These are phyloP conservation scores for Ciconia boyciana DNA, from an alignment of 2,113 vertebrate genomes.

Conservation along the genomic window DNA sequence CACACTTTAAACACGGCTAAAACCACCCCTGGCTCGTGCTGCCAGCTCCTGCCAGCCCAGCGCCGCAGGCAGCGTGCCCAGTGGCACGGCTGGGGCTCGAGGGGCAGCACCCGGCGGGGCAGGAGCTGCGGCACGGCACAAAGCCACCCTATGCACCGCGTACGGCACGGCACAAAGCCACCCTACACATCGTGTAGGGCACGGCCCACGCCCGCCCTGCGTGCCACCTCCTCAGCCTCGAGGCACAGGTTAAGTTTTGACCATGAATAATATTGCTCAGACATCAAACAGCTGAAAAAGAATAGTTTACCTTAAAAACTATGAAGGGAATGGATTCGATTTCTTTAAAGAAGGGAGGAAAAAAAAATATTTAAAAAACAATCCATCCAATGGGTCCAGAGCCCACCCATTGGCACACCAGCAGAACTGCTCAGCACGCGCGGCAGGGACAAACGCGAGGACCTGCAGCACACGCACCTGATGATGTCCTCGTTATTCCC, in stretches of 20 bases:
- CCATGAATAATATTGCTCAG: background rate
- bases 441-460: fast-evolving
- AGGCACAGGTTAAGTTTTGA: background rate
- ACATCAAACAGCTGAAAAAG: background rate
- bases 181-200: fast-evolving
- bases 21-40: background rate
- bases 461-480: background rate
- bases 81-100: fast-evolving
- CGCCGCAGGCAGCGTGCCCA: background rate
- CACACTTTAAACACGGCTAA: background rate
- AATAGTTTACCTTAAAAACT: background rate
- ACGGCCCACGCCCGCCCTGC: background rate
- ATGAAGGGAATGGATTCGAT: background rate
- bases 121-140: background rate
- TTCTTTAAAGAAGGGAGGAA: background rate
- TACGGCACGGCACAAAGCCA: background rate
- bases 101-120: background rate
- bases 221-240: background rate
- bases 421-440: background rate
- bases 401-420: background rate
- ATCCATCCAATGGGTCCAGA: background rate
- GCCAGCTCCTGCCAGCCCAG: background rate
- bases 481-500: fast-evolving
- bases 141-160: too few species aligned
- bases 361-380: background rate